Evolutionary conservation across 1,140 invertebrate species (phyloP).

Genomic region (Drosophila watanabei): DNA sequence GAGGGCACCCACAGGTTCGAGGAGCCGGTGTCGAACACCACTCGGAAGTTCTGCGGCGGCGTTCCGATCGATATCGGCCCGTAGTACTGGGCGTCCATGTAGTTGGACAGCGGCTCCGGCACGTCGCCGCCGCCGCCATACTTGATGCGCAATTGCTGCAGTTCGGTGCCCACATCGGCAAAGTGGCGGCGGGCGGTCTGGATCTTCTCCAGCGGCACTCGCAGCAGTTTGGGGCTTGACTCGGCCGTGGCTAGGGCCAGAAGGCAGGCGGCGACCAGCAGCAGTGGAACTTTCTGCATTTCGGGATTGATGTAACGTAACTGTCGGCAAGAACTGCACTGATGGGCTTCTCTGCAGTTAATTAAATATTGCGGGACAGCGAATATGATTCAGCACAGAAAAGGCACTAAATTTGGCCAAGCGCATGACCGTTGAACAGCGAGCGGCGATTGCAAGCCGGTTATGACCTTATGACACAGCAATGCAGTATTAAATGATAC

Average conservation of each 20-base stretch:
- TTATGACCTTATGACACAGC: too few species aligned
- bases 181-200: conserved; percentile 90
- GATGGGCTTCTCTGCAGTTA: conserved; percentile 39
- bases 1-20: conserved; percentile 99
- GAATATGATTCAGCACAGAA: conserved; percentile 65
- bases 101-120: conserved; percentile 97
- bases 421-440: neutral
- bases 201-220: conserved; percentile 91
- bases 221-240: conserved; percentile 79
- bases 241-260: conserved; percentile 29
- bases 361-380: conserved; percentile 53
- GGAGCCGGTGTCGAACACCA: conserved; percentile 99
- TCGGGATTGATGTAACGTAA: neutral
- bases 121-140: conserved; percentile 88
- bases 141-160: conserved; percentile 88
- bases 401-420: conserved; percentile 42
- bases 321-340: conserved; percentile 23
- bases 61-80: conserved; percentile 96
- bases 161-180: conserved; percentile 91
- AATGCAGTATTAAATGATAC: too few species aligned
- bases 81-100: conserved; percentile 99
- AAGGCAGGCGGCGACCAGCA: conserved; percentile 37
- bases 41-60: conserved; percentile 96
- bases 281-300: conserved; percentile 63
- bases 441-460: too few species aligned